phyloP scores from a whole-genome alignment of 1,140 invertebrate species.

The Heliothis virescens region DNA sequence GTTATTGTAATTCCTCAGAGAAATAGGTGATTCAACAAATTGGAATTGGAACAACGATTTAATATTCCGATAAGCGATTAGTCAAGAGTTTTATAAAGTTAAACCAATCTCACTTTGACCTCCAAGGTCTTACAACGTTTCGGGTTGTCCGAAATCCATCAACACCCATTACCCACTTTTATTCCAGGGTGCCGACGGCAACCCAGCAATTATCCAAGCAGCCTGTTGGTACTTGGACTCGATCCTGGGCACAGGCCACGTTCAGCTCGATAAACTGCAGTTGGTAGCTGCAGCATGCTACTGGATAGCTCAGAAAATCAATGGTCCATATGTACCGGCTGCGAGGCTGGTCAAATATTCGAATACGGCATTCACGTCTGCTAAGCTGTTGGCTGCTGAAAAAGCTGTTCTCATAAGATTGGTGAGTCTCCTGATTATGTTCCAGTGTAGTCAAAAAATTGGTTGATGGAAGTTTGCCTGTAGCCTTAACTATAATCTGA shows the following conservation, averaged over 20 bases:
- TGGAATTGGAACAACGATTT: too few relatives aligned
- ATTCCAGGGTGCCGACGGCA: slow-evolving; percentile 62
- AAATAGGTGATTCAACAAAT: too few relatives aligned
- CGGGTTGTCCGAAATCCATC: too few relatives aligned
- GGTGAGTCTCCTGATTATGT: slow-evolving; percentile 57
- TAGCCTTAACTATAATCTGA: too few relatives aligned
- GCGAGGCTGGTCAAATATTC: slow-evolving; percentile 63
- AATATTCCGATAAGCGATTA: too few relatives aligned
- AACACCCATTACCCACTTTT: not conserved
- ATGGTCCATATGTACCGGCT: slow-evolving; percentile 55
- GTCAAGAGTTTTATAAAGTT: too few relatives aligned
- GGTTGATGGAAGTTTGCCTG: too few relatives aligned
- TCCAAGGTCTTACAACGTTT: too few relatives aligned
- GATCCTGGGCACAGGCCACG: slow-evolving; percentile 48
- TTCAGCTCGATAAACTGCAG: slow-evolving; percentile 65
- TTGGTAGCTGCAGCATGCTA: slow-evolving; percentile 69
- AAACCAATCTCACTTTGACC: too few relatives aligned
- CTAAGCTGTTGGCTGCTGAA: slow-evolving; percentile 63
- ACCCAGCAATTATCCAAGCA: slow-evolving; percentile 66
- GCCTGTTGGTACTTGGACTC: slow-evolving; percentile 73
- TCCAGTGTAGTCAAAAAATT: not conserved
- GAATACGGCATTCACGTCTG: slow-evolving; percentile 59
- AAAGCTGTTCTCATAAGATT: slow-evolving; percentile 63
- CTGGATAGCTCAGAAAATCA: slow-evolving; percentile 74
- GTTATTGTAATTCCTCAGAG: too few relatives aligned